A percentile compares a stretch with the other conserved stretches of the same genome.
Conservation (phyloP, 2,797 vertebrate species). For the Coregonus suidteri region DNA sequence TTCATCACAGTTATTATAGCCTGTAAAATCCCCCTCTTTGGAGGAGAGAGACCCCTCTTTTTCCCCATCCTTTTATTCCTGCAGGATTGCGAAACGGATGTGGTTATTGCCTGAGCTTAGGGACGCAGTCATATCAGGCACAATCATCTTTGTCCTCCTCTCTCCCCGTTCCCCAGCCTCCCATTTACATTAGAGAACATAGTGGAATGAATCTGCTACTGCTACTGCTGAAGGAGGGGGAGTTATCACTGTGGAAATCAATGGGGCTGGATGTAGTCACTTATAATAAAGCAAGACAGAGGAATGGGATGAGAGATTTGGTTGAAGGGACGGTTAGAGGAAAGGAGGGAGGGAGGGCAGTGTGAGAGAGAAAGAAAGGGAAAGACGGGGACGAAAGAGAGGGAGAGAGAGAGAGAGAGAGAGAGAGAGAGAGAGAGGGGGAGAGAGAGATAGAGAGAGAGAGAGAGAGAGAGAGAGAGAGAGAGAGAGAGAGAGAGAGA, state of each 20-base stretch:
- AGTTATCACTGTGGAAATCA: conserved; percentile 14
- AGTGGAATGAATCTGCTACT: neutral
- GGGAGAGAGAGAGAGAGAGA: neutral
- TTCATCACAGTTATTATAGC: conserved; percentile 70
- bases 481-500: conserved; percentile 2
- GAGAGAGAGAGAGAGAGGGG: neutral
- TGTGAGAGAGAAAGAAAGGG: neutral
- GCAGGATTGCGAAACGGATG: conserved; percentile 62
- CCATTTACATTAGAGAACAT: conserved; percentile 16
- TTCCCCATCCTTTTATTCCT: conserved; percentile 50
- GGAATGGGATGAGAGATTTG: neutral
- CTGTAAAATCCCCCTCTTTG: conserved; percentile 56
- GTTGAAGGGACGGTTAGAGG: neutral
- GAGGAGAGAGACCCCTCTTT: conserved; percentile 48
- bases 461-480: neutral
- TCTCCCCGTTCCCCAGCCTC: neutral
- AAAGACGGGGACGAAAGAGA: neutral
- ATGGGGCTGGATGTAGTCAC: neutral
- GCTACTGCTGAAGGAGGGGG: neutral
- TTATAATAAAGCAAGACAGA: neutral
- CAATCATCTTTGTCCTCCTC: conserved; percentile 56
- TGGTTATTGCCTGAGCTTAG: conserved; percentile 62
- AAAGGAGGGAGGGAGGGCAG: neutral
- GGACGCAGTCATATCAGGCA: conserved; percentile 48
- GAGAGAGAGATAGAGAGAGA: neutral